Base-by-base conservation (phyloP, 2,113 vertebrate species). In the Takifugu bimaculatus region DNA sequence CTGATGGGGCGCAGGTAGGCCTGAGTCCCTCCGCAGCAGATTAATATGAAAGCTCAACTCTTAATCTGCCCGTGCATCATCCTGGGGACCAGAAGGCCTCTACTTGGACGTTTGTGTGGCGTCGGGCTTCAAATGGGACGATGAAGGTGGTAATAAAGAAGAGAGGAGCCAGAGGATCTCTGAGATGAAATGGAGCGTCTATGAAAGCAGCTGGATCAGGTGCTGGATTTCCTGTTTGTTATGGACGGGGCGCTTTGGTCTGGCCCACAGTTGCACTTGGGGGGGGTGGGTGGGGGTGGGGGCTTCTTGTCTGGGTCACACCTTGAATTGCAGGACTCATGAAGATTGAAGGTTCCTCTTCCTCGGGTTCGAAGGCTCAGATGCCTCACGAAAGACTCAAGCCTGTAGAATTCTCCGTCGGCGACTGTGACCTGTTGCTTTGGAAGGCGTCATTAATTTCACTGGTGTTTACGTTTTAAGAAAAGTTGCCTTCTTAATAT, bases 241-340 rank as follows among this genome's bases (percentile, higher is more conserved):
- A 52, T 12, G 32, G 48, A 57, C 54, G 12, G 73, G 58, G 13
- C 68, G 59, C 48, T 74, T 58, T 52, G 27, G 12, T 50, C 42
- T 49, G 32, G 63, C 71, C 58, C 56, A 54, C 63, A 51, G 60
- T 44, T 27, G 47, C 43, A 63, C 48, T n/a, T 32, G 79, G 54
- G 26, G 14, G 32, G 63, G 48, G 58, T n/a, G 14, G 32, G 63
- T n/a, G 35, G 9, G 11, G 14, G 32, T 60, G 48, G 58, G 35
- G 9, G 11, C 79, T 78, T 78, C 64, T 61, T 43, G 65, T 66
- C 56, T 60, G 42, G 69, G 70, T 79, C 72, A 66, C 57, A 52
- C 63, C 72, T 85, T 77, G 58, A 80, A 72, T 83, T 81, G 81
- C 70, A 76, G 43, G 35, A 60, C 42, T 55, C 58, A 68, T 74